Conservation (phyloP, 2,797 vertebrate genomes). For the Galagoides demidoff region DNA sequence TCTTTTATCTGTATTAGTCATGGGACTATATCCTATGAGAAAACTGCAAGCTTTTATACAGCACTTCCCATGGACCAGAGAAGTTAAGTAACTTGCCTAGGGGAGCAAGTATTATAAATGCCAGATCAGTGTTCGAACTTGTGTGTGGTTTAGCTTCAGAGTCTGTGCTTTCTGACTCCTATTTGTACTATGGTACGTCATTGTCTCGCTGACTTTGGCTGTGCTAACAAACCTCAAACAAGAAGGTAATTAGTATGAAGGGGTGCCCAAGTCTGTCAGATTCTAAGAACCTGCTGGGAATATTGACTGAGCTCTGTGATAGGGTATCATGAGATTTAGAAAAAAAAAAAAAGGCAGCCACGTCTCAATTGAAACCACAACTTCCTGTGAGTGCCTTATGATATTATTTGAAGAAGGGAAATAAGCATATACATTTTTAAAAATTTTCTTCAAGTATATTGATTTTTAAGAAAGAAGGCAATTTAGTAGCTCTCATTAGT, state of each 20-base stretch:
- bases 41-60: background rate
- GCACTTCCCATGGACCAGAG: background rate
- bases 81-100: slow-evolving; percentile 19
- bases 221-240: background rate
- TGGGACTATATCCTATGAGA: background rate
- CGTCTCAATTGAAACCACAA: slow-evolving; percentile 52
- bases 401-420: slow-evolving; percentile 65
- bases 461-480: slow-evolving; percentile 71
- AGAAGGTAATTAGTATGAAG: slow-evolving; percentile 39
- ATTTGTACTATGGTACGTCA: background rate
- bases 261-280: slow-evolving; percentile 23
- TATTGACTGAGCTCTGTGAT: slow-evolving; percentile 60
- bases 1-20: slow-evolving; percentile 6
- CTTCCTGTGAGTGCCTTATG: slow-evolving; percentile 64
- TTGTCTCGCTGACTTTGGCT: slow-evolving; percentile 48
- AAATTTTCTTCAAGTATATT: slow-evolving; percentile 68
- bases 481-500: slow-evolving; percentile 71
- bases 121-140: background rate
- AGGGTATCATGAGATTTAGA: slow-evolving; percentile 3
- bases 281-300: slow-evolving; percentile 65
- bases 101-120: background rate
- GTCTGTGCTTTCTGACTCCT: background rate
- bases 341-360: slow-evolving; percentile 18
- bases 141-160: background rate
- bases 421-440: slow-evolving; percentile 67